phyloP scores from a whole-genome alignment of 2,888 invertebrate genomes.

The Hemistola chrysoprasaria region DNA sequence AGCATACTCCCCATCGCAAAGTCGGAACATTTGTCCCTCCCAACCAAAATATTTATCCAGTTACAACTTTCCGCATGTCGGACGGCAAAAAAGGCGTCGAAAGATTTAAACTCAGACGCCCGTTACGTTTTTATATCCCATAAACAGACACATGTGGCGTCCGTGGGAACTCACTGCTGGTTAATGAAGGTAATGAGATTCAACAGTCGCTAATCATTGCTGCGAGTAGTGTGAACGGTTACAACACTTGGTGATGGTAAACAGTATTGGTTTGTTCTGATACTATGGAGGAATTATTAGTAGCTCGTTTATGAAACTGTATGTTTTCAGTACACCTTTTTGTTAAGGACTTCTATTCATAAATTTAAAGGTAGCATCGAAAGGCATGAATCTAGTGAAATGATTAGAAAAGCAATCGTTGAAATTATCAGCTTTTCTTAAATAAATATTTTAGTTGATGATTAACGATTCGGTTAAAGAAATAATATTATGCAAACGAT shows the following conservation, averaged over 20 bases:
- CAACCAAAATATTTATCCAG: constrained; percentile 38
- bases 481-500: too few species aligned
- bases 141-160: constrained; percentile 66
- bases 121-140: constrained; percentile 49
- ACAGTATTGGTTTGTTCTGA: constrained; percentile 24
- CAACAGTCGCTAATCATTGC: constrained; percentile 62
- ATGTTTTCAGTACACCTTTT: too few species aligned
- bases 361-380: too few species aligned
- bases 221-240: constrained; percentile 23
- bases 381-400: too few species aligned
- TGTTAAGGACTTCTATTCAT: too few species aligned
- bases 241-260: constrained; percentile 19
- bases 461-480: too few species aligned
- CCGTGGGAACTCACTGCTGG: constrained; percentile 57
- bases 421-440: too few species aligned
- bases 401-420: too few species aligned
- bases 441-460: too few species aligned
- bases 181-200: constrained; percentile 66
- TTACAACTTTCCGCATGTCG: constrained; percentile 35
- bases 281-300: not conserved
- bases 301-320: too few species aligned
- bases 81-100: constrained; percentile 52
- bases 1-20: too few species aligned
- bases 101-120: constrained; percentile 53
- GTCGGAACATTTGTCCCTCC: constrained; percentile 5